phyloP scores from a whole-genome alignment of 23 tunicate species.

The Aplidium turbinatum region DNA sequence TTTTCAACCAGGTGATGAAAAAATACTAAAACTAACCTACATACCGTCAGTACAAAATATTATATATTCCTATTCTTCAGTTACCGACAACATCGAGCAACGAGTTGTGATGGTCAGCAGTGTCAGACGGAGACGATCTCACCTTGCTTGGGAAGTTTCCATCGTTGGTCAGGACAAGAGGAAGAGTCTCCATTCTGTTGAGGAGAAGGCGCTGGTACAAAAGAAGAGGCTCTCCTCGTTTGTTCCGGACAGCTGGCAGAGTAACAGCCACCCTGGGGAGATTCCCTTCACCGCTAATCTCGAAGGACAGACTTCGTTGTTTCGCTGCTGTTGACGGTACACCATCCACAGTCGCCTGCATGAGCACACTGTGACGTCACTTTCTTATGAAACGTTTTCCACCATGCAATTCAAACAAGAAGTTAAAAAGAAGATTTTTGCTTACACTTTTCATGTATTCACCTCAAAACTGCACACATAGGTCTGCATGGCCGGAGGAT shows the following conservation, averaged over 20 bases:
- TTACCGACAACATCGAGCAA: too few relatives aligned
- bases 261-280: conserved; percentile 75
- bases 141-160: conserved; percentile 89
- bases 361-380: not conserved
- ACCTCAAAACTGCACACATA: conserved; percentile 92
- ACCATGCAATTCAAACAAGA: too few relatives aligned
- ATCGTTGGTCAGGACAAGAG: conserved; percentile 70
- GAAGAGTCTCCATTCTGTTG: conserved; percentile 47
- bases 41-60: too few relatives aligned
- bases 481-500: conserved; percentile 86
- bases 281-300: conserved; percentile 88
- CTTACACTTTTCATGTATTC: too few relatives aligned
- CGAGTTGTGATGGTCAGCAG: too few relatives aligned
- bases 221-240: conserved; percentile 67
- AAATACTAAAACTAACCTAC: too few relatives aligned
- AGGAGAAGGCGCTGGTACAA: conserved; percentile 73
- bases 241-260: conserved; percentile 67
- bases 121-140: too few relatives aligned
- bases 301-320: conserved; percentile 78
- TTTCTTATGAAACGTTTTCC: not conserved
- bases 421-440: too few relatives aligned
- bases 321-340: conserved; percentile 49
- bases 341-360: conserved; percentile 89
- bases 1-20: too few relatives aligned
- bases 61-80: too few relatives aligned